Evolutionary conservation across 2,888 invertebrate genomes (phyloP).

Genomic region (Eupithecia vulgata): DNA sequence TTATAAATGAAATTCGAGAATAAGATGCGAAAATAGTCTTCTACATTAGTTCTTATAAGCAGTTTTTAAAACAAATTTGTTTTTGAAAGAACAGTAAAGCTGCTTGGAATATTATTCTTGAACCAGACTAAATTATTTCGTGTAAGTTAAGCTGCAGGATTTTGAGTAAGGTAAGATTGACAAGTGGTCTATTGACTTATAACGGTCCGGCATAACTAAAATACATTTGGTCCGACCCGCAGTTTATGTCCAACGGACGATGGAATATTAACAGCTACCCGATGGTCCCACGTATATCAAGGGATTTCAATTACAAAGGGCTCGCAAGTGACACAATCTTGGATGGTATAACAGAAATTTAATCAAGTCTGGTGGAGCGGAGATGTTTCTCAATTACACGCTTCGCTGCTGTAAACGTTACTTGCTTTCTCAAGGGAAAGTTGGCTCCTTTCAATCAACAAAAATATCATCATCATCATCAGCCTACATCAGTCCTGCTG

Average conservation of each 20-base stretch:
- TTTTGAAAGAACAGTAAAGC: not conserved
- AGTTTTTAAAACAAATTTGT: too few relatives aligned
- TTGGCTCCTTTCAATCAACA: slow-evolving; percentile 8
- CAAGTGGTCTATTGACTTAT: not conserved
- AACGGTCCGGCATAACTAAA: not conserved
- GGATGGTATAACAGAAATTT: slow-evolving; percentile 40
- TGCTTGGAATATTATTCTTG: not conserved
- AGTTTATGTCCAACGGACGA: slow-evolving; percentile 5
- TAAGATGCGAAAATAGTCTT: not conserved
- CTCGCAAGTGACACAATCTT: slow-evolving; percentile 38
- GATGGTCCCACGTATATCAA: slow-evolving; percentile 27
- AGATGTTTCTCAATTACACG: slow-evolving; percentile 42
- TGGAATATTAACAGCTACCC: slow-evolving; percentile 7
- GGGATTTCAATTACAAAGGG: slow-evolving; percentile 40
- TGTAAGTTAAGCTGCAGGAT: not conserved
- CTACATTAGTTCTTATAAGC: not conserved
- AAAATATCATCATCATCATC: too few relatives aligned
- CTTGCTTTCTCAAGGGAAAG: slow-evolving; percentile 14
- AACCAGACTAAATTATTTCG: not conserved
- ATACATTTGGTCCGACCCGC: not conserved
- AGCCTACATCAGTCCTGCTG: too few relatives aligned
- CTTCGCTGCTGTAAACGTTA: slow-evolving; percentile 28
- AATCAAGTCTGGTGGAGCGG: slow-evolving; percentile 39
- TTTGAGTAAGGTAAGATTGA: slow-evolving; percentile 1
- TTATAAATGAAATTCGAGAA: not conserved